A percentile compares a stretch with the other conserved stretches of the same genome.
Evolutionary conservation across 1,140 invertebrate species (phyloP).

Genomic region (Halictus rubicundus): DNA sequence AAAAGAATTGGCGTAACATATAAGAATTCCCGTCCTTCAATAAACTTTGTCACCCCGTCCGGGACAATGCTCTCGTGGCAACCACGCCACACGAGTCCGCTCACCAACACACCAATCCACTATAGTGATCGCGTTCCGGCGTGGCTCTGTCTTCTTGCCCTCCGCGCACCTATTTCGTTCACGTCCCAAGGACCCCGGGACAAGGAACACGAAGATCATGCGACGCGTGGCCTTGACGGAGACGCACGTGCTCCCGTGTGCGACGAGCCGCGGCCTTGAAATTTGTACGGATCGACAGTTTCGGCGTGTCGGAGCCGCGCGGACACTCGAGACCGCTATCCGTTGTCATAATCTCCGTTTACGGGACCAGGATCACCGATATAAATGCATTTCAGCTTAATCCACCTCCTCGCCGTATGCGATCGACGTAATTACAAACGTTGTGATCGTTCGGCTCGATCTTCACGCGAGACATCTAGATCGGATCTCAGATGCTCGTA

Average conservation of each 20-base stretch:
- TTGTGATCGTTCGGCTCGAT: neutral
- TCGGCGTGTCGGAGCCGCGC: constrained; percentile 10
- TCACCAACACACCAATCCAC: neutral
- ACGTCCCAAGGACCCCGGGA: constrained; percentile 28
- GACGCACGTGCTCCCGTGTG: constrained; percentile 43
- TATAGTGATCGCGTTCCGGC: neutral
- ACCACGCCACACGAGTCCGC: no score
- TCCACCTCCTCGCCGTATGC: no score
- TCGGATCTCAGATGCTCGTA: no score
- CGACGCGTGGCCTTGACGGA: constrained; percentile 14
- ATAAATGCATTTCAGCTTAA: neutral
- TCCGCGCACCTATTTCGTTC: constrained; percentile 20
- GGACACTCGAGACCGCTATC: neutral
- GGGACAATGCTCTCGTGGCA: no score
- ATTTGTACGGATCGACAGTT: constrained; percentile 48
- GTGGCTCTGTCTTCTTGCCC: neutral
- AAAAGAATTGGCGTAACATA: no score
- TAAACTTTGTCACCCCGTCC: no score
- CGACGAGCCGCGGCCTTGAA: constrained; percentile 35
- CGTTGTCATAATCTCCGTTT: constrained; percentile 27
- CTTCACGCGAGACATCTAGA: neutral
- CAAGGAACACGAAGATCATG: constrained; percentile 36
- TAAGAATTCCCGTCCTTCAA: no score
- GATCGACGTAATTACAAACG: no score
- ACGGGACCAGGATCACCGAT: neutral